Base-by-base conservation (phyloP, 2,797 vertebrate genomes). In the Myotis myotis region DNA sequence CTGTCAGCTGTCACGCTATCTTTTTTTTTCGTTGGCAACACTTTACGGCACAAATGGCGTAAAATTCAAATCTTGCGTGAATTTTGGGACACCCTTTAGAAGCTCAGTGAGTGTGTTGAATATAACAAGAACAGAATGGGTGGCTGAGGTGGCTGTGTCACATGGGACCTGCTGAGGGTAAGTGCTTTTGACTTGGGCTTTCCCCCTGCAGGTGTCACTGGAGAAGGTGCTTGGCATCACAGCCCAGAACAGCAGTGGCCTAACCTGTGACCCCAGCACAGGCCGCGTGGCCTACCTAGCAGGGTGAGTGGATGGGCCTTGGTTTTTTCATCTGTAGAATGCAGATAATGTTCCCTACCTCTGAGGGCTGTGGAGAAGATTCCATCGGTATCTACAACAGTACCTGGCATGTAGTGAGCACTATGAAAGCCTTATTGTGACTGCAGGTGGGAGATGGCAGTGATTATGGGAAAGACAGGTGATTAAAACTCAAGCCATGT, bases 211-310 rank as follows among this genome's bases (percentile, higher is more conserved):
- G 99, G 99, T 99, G 71, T 97, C 94, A 70, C 97, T 99, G 55
- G 99, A 99, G 97, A 99, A 98, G 64, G 99, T 99, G 25, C 94
- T 99, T 66, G 99, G 99, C 4, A 98, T 99, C 97, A 99, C 98
- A 9, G 97, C 98, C 1, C 98, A 98, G 62, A 98, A 97, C 95
- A 98, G 98, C 98, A 99, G 98, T 44, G 97, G 98, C 72, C 92
- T 99, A 94, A 98, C 99, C 81, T 99, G 98, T 93, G 99, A 99
- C 97, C 98, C 99, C 5, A 97, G 98, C 93, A 98, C 98, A 0
- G 99, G 99, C 3, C 98, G 98, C 3, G 98, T 99, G 2, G 99
- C 99, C 49, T 99, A 99, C 90, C 98, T 99, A 5, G 98, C 99
- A 53, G 99, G 99, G 99, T 99, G 98, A 41, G 8, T 44, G 23